Base-by-base conservation (phyloP, 2,888 invertebrate species). In the Clivina fossor region DNA sequence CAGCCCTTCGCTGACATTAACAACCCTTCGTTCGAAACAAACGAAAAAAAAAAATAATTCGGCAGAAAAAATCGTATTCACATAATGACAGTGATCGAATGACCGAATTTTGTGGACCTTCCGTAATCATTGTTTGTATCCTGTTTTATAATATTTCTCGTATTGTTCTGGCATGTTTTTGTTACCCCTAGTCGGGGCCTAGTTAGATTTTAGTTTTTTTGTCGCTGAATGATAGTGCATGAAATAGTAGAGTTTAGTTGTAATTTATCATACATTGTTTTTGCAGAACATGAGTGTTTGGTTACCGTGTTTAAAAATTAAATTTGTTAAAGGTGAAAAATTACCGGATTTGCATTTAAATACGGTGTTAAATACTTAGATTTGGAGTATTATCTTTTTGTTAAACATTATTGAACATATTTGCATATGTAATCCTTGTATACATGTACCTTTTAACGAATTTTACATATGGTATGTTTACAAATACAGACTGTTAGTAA, bases 81-180 rank as follows among this genome's bases (percentile, higher is more conserved):
- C 35, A 44, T 54, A 37, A 54, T 38, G 54, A 54, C 54, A 54
- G 54, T 54, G 54, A 54, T 54, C 54, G 54, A 54, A 54, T 54
- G 54, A 54, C 54, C 28, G 20, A 20, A 38, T 35, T 32, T 43
- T 53, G 22, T 43, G 43, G 18, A 20, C 26, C 33, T 32, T n/a
- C n/a, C 13, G 19, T 9, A 13, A 40, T 19, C 51, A 26, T 33
- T 35, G 48, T 48, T 16, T 30, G n/a, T 24, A 16, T 28, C 28
- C 18, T 44, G 28, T 26, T 16, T 44, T 26, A 26, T 35, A 48
- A 33, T 24, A 33, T 24, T 32, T 32, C 24, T n/a, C 22, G 35
- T 22, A 22, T 35, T 48, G 35, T 37, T 33, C 24, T 15, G 22
- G 8, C 20, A 13, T 47, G 47, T 47, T 48, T 48, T 37, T 48